Evolutionary conservation across 2,888 invertebrate species (phyloP).

Genomic region (Omphaloscelis lunosa): DNA sequence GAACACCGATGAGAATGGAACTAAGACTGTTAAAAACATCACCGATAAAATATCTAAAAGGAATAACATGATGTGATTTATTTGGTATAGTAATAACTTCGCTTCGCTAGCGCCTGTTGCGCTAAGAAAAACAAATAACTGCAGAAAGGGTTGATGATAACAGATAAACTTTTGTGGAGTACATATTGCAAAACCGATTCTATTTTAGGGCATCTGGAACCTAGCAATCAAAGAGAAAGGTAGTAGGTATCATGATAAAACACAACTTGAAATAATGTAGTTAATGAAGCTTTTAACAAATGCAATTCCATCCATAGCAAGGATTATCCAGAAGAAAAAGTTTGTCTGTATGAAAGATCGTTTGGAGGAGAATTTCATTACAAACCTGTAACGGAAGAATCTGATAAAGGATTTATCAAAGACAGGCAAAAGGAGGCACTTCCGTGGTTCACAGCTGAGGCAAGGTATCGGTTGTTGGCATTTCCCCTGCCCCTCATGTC

Average conservation of each 20-base stretch:
- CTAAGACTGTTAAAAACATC: background rate
- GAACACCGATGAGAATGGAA: background rate
- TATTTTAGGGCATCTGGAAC: background rate
- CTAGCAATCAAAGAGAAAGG: background rate
- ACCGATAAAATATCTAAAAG: background rate
- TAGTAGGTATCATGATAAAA: conserved; percentile 4
- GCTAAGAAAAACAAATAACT: conserved; percentile 31
- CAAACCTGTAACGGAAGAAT: conserved; percentile 1
- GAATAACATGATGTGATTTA: background rate
- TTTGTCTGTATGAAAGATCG: background rate
- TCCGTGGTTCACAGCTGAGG: conserved; percentile 71
- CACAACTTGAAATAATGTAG: background rate
- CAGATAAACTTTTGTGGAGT: conserved; percentile 1
- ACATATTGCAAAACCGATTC: background rate
- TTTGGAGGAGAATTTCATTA: background rate
- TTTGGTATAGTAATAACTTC: conserved; percentile 8
- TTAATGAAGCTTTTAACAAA: background rate
- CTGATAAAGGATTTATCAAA: conserved; percentile 49
- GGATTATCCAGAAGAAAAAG: background rate
- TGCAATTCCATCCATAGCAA: background rate
- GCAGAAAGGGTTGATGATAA: conserved; percentile 6
- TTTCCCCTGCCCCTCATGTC: conserved; percentile 53
- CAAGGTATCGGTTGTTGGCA: conserved; percentile 60
- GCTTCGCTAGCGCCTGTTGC: too few relatives aligned
- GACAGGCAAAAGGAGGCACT: conserved; percentile 59